Evolutionary conservation across 1,140 invertebrate species (phyloP).

Genomic region (Coptotermes formosanus): DNA sequence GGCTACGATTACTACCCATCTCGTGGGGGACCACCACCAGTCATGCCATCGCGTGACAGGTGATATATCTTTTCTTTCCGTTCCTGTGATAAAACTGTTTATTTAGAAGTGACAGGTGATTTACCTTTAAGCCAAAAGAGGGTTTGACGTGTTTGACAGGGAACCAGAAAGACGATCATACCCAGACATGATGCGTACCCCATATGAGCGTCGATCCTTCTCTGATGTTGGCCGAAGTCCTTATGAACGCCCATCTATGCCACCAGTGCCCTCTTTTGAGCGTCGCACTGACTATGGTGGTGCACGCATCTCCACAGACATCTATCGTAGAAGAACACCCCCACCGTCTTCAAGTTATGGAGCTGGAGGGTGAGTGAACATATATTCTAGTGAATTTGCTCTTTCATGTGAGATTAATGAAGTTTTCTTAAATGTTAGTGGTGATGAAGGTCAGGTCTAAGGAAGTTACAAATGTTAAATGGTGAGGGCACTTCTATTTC

Average conservation of each 20-base stretch:
- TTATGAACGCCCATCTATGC: slow-evolving; percentile 35
- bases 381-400: too few species aligned
- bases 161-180: slow-evolving; percentile 34
- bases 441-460: too few species aligned
- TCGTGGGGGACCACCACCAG: slow-evolving; percentile 38
- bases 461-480: too few species aligned
- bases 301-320: slow-evolving; percentile 33
- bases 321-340: slow-evolving; percentile 37
- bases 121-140: not conserved
- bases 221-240: slow-evolving; percentile 31
- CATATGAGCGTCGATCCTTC: slow-evolving; percentile 32
- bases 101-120: not conserved
- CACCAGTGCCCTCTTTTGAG: slow-evolving; percentile 32
- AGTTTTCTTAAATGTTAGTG: not conserved
- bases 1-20: slow-evolving; percentile 38
- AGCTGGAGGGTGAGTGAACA: slow-evolving; percentile 1
- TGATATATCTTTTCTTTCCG: not conserved
- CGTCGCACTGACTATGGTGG: slow-evolving; percentile 34
- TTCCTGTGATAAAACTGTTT: not conserved
- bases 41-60: slow-evolving; percentile 29
- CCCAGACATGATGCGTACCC: slow-evolving; percentile 32
- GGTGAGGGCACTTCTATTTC: too few species aligned
- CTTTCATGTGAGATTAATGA: too few species aligned
- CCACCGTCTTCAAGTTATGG: slow-evolving; percentile 34
- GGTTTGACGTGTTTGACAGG: slow-evolving; percentile 25